phyloP scores from a whole-genome alignment of 2,888 invertebrate genomes.

The Trissolcus japonicus region DNA sequence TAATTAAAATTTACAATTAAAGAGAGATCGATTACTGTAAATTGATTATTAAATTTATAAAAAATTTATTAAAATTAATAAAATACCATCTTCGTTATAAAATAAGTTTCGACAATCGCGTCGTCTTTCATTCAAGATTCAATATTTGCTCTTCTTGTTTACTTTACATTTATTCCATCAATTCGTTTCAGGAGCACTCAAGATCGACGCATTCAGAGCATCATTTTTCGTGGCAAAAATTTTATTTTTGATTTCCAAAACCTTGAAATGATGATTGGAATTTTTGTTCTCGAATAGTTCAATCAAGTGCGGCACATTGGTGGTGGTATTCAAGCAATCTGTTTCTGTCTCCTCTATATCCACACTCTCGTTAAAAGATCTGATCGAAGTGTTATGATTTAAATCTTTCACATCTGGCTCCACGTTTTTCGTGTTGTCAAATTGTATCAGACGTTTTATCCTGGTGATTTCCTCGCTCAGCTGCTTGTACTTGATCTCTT shows the following conservation, averaged over 20 bases:
- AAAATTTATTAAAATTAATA: too few species aligned
- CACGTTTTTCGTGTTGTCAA: neutral
- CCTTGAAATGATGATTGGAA: conserved; percentile 10
- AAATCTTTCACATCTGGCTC: neutral
- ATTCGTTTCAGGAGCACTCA: too few species aligned
- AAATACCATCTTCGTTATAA: too few species aligned
- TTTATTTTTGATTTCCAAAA: conserved; percentile 10
- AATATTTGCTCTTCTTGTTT: too few species aligned
- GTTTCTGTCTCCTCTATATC: neutral
- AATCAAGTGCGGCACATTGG: conserved; percentile 15
- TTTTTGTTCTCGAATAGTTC: conserved; percentile 23
- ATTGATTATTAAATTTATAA: too few species aligned
- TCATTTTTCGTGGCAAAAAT: conserved; percentile 7
- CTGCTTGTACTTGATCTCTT: conserved; percentile 26
- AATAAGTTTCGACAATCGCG: too few species aligned
- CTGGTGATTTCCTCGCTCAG: conserved; percentile 12
- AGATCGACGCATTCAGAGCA: neutral
- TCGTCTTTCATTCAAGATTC: too few species aligned
- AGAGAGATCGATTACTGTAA: too few species aligned
- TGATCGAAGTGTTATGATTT: neutral
- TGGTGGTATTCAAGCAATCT: neutral
- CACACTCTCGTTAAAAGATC: neutral
- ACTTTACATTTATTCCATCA: too few species aligned
- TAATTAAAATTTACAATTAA: too few species aligned
- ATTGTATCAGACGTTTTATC: conserved; percentile 15